Base-by-base conservation (phyloP, 2,888 invertebrate species). In the Ellobium chinense region DNA sequence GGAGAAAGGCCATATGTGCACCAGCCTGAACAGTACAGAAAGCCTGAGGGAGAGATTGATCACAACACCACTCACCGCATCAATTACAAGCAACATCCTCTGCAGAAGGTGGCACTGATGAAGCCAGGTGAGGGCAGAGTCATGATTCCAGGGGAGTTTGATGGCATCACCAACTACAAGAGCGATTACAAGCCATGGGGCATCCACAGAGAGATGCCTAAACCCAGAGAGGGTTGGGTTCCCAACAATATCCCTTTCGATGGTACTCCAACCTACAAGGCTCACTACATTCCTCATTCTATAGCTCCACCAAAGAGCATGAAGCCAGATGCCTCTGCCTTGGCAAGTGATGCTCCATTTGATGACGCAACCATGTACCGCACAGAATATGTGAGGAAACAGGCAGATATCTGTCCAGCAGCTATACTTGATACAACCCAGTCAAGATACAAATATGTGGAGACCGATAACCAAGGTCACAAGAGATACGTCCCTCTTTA, bases 191-290 rank as follows among this genome's bases (percentile, higher is more conserved):
- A 82, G 63, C 87, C 89, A 79, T 91, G 90, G 91, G 86, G 87
- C 24, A 85, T 86, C 70, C 87, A 85, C 14, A 84, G 88, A 78
- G 86, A 87, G 2, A 78, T 85, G 68, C 82, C 87, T 7, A 85
- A 82, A 21, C 84, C 84, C 77, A 86, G 85, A 70, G 83, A 87
- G 0, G 90, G 88, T n/a, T 93, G 93, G 82, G 82, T 86, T 34
- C 90, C 92, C 34, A 91, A 89, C 37, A 85, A 83, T 18, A 91
- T 89, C n/a, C 92, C 92, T 65, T 93, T 93, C 85, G 91, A 93
- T 78, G 93, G 93, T 39, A 84, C 84, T 39, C 87, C 92, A 21
- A 92, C 91, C 34, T 88, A 92, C 78, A 90, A 89, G 80, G 87
- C 88, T 62, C 91, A 92, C 82, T 92, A 87, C 83, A 83, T 89